Evolutionary conservation across 2,797 vertebrate species (phyloP).

Genomic region (Notoglanidium macrostoma): DNA sequence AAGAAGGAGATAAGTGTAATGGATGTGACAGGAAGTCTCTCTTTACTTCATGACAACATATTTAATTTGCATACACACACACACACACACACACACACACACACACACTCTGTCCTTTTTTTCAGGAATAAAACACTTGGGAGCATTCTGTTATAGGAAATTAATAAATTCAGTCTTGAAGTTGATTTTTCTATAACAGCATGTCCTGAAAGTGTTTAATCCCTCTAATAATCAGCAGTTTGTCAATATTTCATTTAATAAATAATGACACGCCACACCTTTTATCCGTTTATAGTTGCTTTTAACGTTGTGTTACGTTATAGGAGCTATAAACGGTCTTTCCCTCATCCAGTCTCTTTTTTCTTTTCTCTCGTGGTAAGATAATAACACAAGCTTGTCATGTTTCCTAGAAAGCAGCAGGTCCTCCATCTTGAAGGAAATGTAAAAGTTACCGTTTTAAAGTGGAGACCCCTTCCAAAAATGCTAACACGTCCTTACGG

Average conservation of each 20-base stretch:
- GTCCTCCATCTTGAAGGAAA: background rate
- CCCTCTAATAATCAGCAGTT: background rate
- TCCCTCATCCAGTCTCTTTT: background rate
- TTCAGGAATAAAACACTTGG: background rate
- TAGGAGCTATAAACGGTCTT: background rate
- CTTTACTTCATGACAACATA: constrained; percentile 72
- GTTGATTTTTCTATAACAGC: background rate
- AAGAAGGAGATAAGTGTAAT: constrained; percentile 71
- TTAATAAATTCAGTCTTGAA: background rate
- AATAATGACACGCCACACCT: background rate
- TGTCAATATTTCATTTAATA: background rate
- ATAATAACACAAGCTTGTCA: background rate
- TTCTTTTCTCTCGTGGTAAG: background rate
- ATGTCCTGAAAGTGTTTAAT: background rate
- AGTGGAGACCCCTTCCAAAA: background rate
- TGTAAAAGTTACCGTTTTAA: no score
- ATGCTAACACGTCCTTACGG: background rate
- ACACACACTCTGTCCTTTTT: background rate
- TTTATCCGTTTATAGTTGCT: background rate
- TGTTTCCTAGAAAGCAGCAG: background rate
- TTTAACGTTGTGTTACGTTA: background rate
- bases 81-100: background rate
- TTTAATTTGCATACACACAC: constrained; percentile 67
- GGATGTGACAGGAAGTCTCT: constrained; percentile 78
- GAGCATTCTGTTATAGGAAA: background rate